A percentile compares a stretch with the other conserved stretches of the same genome.
phyloP scores from a whole-genome alignment of 2,888 invertebrate species.

The Automeris io region DNA sequence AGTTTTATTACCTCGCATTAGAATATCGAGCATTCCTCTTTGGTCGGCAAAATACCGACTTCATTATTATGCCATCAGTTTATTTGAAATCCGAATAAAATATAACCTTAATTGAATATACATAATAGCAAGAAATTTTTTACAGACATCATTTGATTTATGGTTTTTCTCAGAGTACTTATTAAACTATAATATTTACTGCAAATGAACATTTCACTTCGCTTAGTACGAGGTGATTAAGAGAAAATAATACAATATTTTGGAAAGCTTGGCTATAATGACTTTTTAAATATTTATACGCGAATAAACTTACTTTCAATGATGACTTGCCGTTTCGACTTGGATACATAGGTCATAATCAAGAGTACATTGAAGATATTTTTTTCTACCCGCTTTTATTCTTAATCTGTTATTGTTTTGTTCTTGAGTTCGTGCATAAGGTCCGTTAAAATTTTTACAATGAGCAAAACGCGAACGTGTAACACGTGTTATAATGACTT shows the following conservation, averaged over 20 bases:
- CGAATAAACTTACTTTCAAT: not conserved
- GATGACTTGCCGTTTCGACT: too few relatives aligned
- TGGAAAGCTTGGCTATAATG: not conserved
- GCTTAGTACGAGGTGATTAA: not conserved
- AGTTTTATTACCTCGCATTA: conserved; percentile 55
- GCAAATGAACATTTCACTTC: not conserved
- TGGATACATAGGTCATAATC: too few relatives aligned
- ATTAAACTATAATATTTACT: too few relatives aligned
- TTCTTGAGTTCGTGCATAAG: too few relatives aligned
- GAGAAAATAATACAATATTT: not conserved
- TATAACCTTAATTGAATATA: not conserved
- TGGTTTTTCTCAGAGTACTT: too few relatives aligned
- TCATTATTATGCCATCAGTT: conserved; percentile 45
- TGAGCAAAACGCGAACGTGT: too few relatives aligned
- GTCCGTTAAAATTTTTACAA: too few relatives aligned
- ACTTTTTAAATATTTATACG: not conserved
- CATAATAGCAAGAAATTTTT: not conserved
- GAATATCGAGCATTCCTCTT: conserved; percentile 52
- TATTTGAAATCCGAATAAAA: conserved; percentile 14
- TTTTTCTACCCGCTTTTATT: too few relatives aligned
- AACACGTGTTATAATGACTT: too few relatives aligned
- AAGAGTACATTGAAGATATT: too few relatives aligned
- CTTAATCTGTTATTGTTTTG: too few relatives aligned
- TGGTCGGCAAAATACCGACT: conserved; percentile 31
- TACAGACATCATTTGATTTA: not conserved